Conservation (phyloP, 2,797 vertebrate species). For the Champsocephalus esox region DNA sequence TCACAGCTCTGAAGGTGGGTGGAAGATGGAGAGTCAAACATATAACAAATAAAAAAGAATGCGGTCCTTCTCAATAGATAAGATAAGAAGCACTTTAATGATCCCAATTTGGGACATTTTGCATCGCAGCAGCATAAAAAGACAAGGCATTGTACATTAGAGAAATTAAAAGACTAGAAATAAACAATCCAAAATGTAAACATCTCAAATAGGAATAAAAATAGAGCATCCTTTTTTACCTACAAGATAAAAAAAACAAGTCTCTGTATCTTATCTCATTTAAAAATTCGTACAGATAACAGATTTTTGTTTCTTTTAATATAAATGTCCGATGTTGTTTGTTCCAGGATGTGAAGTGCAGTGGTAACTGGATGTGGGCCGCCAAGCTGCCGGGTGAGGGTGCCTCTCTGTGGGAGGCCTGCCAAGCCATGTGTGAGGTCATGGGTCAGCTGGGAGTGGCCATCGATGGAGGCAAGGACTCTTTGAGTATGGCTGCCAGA, state of each 20-base stretch:
- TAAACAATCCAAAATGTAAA: too few relatives aligned
- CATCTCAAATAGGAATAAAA: too few relatives aligned
- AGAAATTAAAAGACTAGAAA: too few relatives aligned
- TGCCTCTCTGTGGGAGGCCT: conserved; percentile 88
- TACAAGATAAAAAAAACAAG: neutral
- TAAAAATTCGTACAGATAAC: neutral
- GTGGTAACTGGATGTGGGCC: conserved; percentile 98
- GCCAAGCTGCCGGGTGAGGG: conserved; percentile 92
- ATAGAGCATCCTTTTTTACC: neutral
- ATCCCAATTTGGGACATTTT: too few relatives aligned
- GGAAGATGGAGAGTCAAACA: neutral
- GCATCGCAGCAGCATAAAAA: too few relatives aligned
- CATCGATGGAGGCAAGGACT: conserved; percentile 95
- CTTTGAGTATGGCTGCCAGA: conserved; percentile 94
- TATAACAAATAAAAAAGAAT: neutral
- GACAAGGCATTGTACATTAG: too few relatives aligned
- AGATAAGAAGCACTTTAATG: too few relatives aligned
- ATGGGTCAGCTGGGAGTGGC: conserved; percentile 91
- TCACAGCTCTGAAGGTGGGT: conserved; percentile 89
- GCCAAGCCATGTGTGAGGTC: conserved; percentile 88
- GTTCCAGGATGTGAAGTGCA: conserved; percentile 93
- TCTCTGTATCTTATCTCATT: neutral
- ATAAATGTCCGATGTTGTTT: neutral
- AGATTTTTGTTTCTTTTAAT: neutral
- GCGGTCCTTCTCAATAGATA: neutral